Conservation (phyloP, 2,113 vertebrate species). For the Zosterops pallidus region DNA sequence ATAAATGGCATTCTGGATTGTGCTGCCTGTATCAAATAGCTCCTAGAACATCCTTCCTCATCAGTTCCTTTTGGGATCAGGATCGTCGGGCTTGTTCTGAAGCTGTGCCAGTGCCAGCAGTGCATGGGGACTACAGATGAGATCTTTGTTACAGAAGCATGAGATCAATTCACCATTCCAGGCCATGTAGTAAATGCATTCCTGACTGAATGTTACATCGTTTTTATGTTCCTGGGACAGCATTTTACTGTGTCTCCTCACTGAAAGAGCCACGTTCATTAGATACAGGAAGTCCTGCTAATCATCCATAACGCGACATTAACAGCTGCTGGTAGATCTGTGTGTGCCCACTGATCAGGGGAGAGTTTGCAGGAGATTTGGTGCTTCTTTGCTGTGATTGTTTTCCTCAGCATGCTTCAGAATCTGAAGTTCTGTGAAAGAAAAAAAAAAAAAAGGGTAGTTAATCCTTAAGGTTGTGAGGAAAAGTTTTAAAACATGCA, state of each 20-base stretch:
- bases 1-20: neutral
- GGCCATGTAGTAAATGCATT: slow-evolving; percentile 45
- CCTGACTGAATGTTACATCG: slow-evolving; percentile 44
- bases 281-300: slow-evolving; percentile 62
- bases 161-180: slow-evolving; percentile 38
- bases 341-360: slow-evolving; percentile 14
- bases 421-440: neutral
- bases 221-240: slow-evolving; percentile 55
- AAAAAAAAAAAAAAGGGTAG: neutral
- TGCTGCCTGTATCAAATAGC: slow-evolving; percentile 3
- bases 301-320: slow-evolving; percentile 27
- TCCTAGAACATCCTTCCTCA: slow-evolving; percentile 31
- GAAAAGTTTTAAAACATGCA: slow-evolving; percentile 6
- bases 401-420: neutral
- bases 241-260: slow-evolving; percentile 37
- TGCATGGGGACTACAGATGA: slow-evolving; percentile 40
- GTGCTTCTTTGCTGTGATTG: slow-evolving; percentile 44
- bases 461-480: neutral
- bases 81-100: neutral
- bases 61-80: slow-evolving; percentile 34
- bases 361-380: slow-evolving; percentile 6
- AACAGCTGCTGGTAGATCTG: slow-evolving; percentile 54
- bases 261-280: slow-evolving; percentile 53
- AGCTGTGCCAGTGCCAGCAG: neutral
- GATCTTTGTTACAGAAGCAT: slow-evolving; percentile 54